Evolutionary conservation across 2,113 vertebrate genomes (phyloP).

Genomic region (Pelusios castaneus): DNA sequence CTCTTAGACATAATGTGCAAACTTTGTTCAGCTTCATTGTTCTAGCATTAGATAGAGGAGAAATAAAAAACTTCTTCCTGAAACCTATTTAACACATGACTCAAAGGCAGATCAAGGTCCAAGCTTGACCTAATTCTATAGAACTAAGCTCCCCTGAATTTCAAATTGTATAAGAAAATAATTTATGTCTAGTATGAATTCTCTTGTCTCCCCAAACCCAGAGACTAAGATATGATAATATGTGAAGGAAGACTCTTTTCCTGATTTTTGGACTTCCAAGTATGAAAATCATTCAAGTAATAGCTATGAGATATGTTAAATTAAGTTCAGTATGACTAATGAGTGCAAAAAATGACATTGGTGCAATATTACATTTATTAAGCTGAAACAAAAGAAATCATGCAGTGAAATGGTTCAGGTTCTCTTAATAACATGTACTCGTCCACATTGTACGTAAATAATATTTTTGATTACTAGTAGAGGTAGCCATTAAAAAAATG

Average conservation of each 20-base stretch:
- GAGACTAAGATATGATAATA: background rate
- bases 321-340: background rate
- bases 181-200: background rate
- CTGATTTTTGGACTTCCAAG: background rate
- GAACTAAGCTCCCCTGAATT: background rate
- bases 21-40: background rate
- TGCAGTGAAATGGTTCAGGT: background rate
- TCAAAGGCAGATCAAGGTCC: background rate
- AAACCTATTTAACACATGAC: background rate
- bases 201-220: background rate
- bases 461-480: background rate
- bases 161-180: background rate
- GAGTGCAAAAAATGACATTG: background rate
- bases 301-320: background rate
- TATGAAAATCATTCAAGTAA: background rate
- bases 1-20: background rate
- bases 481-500: background rate
- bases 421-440: background rate
- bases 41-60: background rate
- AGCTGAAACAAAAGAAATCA: background rate
- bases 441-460: rapidly evolving
- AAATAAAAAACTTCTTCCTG: background rate
- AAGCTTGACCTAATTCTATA: background rate
- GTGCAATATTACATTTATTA: rapidly evolving
- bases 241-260: background rate